Evolutionary conservation across 2,113 vertebrate genomes (phyloP), one percentile per base, ranked within the genome.

Genomic region (Phaethon lepturus): DNA sequence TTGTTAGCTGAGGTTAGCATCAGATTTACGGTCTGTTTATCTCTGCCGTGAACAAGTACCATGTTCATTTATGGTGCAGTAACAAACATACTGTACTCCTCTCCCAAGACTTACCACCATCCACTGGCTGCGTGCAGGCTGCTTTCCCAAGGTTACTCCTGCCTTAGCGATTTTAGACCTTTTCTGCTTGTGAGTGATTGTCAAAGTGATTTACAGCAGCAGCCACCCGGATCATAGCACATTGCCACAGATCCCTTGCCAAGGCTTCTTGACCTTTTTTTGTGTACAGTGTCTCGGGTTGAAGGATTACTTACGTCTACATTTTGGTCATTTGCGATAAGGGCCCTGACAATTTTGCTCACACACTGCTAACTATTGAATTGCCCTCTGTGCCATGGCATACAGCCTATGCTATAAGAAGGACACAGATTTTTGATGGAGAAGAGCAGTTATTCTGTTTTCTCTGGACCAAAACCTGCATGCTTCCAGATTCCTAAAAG

Each of bases 281-380:
- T 82, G 87, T 91, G 95, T 95, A 93, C 9, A 9, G 1, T 59
- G 66, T 66, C 55, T 26, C 25, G n/a, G 15, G 38, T 17, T 89
- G 81, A 96, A 95, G 58, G 71, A 95, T 95, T 91, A 80, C 89
- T 82, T 87, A 47, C 1, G 6, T 56, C 74, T 29, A 66, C 63
- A 18, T 66, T 96, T 90, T 91, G 80, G 58, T 93, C 83, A 88
- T 89, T 85, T 73, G 49, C 85, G 91, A 96, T 85, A 94, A 97
- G 69, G 10, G 33, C 31, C n/a, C 42, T 86, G 66, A 76, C 67
- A 94, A 66, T 91, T 92, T 89, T 2, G 8, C 88, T 96, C 93
- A 91, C 69, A 82, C 77, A 15, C 86, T 82, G 55, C 77, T 95
- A 55, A 79, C 86, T 89, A 94, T 86, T 91, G 89, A 93, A 76